A percentile compares a stretch with the other conserved stretches of the same genome.
These are phyloP conservation scores for Leucophenga montana DNA, from an alignment of 2,888 invertebrate genomes.

Conservation along the genomic window DNA sequence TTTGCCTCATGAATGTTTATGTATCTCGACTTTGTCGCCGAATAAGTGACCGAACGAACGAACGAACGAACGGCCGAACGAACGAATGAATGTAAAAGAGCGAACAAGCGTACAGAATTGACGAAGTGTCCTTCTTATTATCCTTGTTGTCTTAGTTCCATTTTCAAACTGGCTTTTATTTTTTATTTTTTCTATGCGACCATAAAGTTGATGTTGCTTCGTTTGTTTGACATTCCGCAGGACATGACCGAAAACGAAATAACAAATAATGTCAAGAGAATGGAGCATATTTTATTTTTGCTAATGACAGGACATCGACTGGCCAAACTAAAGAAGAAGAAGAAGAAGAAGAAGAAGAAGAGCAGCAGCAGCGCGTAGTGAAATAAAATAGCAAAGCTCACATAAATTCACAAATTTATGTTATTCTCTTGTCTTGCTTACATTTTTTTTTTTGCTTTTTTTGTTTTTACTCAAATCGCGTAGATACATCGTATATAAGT, in stretches of 20 bases:
- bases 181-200: conserved; percentile 30
- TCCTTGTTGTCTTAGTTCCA: conserved; percentile 39
- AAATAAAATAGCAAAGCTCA: conserved; percentile 52
- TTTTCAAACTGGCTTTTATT: conserved; percentile 41
- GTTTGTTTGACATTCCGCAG: conserved; percentile 67
- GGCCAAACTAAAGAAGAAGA: conserved; percentile 34
- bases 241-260: conserved; percentile 49
- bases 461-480: conserved; percentile 67
- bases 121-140: conserved; percentile 52
- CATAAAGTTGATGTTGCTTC: conserved; percentile 64
- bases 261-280: conserved; percentile 35
- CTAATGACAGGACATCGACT: conserved; percentile 64
- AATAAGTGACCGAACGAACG: conserved; percentile 19
- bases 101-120: conserved; percentile 45
- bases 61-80: conserved; percentile 15
- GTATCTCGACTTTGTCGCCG: neutral
- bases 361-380: conserved; percentile 37
- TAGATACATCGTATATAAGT: conserved; percentile 61
- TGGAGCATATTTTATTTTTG: conserved; percentile 64
- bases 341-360: too few relatives aligned
- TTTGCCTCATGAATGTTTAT: conserved; percentile 24
- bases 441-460: conserved; percentile 44
- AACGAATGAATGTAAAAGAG: neutral
- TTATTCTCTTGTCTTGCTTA: conserved; percentile 38
- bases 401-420: conserved; percentile 69